Conservation (phyloP, 2,888 invertebrate species). For the Drosophila ezoana region DNA sequence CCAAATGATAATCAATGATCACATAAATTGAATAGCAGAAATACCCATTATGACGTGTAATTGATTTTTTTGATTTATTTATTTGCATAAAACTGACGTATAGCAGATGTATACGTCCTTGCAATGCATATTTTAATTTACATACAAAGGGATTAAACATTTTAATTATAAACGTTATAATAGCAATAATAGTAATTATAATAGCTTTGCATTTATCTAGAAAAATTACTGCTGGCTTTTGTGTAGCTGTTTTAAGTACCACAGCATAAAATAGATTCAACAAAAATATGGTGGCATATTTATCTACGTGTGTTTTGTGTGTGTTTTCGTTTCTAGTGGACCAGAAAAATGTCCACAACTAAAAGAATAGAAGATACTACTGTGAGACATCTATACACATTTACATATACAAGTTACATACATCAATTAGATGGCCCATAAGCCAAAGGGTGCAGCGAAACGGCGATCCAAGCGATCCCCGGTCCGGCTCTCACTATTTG, state of each 20-base stretch:
- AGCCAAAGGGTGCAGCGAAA: constrained; percentile 52
- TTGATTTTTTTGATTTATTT: constrained; percentile 52
- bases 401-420: constrained; percentile 66
- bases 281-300: constrained; percentile 62
- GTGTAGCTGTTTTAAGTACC: constrained; percentile 68
- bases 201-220: constrained; percentile 63
- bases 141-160: constrained; percentile 77
- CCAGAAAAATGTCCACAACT: constrained; percentile 13
- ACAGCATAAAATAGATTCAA: constrained; percentile 64
- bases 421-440: constrained; percentile 44
- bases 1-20: too few species aligned
- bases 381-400: constrained; percentile 63
- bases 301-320: constrained; percentile 29
- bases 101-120: constrained; percentile 54
- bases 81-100: constrained; percentile 73
- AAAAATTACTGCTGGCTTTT: constrained; percentile 65
- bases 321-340: constrained; percentile 43
- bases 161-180: constrained; percentile 71
- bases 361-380: constrained; percentile 44
- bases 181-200: constrained; percentile 67
- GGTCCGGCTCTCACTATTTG: constrained; percentile 24
- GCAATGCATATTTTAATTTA: constrained; percentile 64
- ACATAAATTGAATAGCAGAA: too few species aligned
- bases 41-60: too few species aligned
- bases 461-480: constrained; percentile 8